Evolutionary conservation across 92 coral and sea anemone species (phyloP).

Genomic region (Porites evermanni): DNA sequence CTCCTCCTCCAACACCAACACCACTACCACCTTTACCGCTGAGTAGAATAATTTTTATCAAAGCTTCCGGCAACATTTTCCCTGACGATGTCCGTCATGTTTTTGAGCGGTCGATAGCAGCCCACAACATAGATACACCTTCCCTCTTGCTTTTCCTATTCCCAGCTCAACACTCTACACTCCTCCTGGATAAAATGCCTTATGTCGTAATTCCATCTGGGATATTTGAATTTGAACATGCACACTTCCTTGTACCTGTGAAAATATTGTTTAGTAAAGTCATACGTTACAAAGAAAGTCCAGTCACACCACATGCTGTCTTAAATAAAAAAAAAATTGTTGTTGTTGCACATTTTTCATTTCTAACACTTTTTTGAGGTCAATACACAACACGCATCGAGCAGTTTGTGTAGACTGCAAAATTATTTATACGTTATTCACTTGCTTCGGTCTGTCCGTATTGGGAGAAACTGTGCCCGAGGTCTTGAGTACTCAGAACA

Average conservation of each 20-base stretch:
- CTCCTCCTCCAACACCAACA: background rate
- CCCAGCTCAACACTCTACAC: conserved; percentile 64
- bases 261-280: too few species aligned
- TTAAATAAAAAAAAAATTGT: too few species aligned
- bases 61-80: conserved; percentile 71
- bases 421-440: too few species aligned
- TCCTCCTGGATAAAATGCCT: conserved; percentile 64
- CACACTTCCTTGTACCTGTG: conserved; percentile 63
- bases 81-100: conserved; percentile 49
- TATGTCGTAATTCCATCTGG: conserved; percentile 34
- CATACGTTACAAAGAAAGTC: too few species aligned
- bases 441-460: too few species aligned
- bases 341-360: too few species aligned
- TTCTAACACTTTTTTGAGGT: too few species aligned
- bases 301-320: too few species aligned
- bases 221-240: conserved; percentile 45
- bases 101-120: background rate
- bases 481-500: too few species aligned
- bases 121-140: conserved; percentile 25
- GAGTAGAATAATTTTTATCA: conserved; percentile 35
- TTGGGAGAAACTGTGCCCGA: too few species aligned
- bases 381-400: too few species aligned
- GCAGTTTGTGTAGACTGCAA: too few species aligned
- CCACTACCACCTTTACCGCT: conserved; percentile 16
- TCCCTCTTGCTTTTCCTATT: conserved; percentile 26